phyloP scores from a whole-genome alignment of 2,888 invertebrate genomes.

The Hydrotaea cyrtoneurina region DNA sequence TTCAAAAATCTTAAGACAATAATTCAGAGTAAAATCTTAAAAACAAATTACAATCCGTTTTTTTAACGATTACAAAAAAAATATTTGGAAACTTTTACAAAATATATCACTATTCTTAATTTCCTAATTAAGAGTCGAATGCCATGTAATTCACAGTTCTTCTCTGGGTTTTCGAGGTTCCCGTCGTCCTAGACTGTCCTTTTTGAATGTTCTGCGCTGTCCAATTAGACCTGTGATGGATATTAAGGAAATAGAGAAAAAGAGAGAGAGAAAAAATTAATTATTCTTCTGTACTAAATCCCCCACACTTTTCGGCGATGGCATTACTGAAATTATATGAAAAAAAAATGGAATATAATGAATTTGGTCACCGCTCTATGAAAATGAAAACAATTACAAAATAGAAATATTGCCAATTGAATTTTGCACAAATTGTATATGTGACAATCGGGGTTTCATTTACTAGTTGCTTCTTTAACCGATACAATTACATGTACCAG shows the following conservation, averaged over 20 bases:
- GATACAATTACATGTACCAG: too few relatives aligned
- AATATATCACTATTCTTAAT: slow-evolving; percentile 43
- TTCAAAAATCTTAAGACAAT: slow-evolving; percentile 8
- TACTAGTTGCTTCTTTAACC: too few relatives aligned
- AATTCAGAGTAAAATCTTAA: slow-evolving; percentile 6
- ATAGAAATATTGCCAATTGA: too few relatives aligned
- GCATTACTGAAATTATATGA: slow-evolving; percentile 3
- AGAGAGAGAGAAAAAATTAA: background rate
- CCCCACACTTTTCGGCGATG: background rate
- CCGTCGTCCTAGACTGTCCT: background rate
- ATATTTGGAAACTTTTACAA: slow-evolving; percentile 21
- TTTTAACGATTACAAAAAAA: background rate
- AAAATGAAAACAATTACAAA: background rate
- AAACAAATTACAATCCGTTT: background rate
- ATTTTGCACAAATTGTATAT: too few relatives aligned
- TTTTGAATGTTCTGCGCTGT: background rate
- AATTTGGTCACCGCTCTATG: too few relatives aligned
- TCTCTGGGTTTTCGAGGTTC: background rate
- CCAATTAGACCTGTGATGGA: background rate
- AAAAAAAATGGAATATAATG: background rate
- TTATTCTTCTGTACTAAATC: background rate
- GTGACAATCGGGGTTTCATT: too few relatives aligned
- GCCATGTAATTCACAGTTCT: background rate
- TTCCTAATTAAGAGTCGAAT: slow-evolving; percentile 22
- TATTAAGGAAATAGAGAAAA: background rate